A percentile compares a stretch with the other conserved stretches of the same genome.
Conservation (phyloP, 2,888 invertebrate species). For the Rhopalosiphum nymphaeae region DNA sequence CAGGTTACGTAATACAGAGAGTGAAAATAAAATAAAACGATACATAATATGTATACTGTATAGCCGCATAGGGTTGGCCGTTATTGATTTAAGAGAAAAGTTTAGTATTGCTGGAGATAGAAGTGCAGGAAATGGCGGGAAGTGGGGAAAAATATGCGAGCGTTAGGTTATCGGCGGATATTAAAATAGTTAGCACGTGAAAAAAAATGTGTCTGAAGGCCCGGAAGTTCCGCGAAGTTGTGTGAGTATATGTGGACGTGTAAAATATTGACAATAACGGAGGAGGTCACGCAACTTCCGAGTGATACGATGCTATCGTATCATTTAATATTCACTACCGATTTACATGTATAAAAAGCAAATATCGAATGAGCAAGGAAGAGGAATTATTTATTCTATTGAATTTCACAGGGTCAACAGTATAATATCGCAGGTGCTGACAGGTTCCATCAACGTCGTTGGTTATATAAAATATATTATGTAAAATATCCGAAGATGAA, state of each 20-base stretch:
- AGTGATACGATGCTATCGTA: slow-evolving; percentile 27
- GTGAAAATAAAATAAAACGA: not conserved
- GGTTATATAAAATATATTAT: slow-evolving; percentile 21
- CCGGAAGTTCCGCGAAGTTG: slow-evolving; percentile 32
- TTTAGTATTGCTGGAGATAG: not conserved
- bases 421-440: slow-evolving; percentile 2
- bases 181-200: slow-evolving; percentile 38
- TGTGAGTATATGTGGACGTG: slow-evolving; percentile 11
- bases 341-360: slow-evolving; percentile 44
- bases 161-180: slow-evolving; percentile 44
- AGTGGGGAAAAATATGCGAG: not conserved
- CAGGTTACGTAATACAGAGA: not conserved
- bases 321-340: slow-evolving; percentile 49
- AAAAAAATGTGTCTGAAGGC: slow-evolving; percentile 21
- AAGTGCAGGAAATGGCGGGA: not conserved
- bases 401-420: slow-evolving; percentile 32
- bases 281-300: slow-evolving; percentile 47
- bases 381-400: slow-evolving; percentile 52
- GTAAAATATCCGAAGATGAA: slow-evolving; percentile 24
- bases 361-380: not conserved
- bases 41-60: not conserved
- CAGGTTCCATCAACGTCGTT: slow-evolving; percentile 8
- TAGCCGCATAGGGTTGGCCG: not conserved
- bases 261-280: slow-evolving; percentile 48
- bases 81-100: slow-evolving; percentile 42